Evolutionary conservation across 2,797 vertebrate species (phyloP).

Genomic region (Epinephelus malabaricus): DNA sequence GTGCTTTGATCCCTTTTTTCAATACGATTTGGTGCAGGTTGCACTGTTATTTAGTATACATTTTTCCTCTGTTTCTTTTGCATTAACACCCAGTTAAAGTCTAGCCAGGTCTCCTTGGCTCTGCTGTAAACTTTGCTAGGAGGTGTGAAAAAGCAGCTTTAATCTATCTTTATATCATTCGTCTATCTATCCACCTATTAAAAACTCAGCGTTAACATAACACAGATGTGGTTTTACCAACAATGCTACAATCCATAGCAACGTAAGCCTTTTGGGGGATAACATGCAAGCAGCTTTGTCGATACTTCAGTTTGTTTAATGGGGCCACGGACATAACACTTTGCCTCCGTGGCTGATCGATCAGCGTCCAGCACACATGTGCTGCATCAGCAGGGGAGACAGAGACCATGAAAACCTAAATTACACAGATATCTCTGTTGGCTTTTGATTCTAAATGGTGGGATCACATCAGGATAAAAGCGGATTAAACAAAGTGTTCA

Average conservation of each 20-base stretch:
- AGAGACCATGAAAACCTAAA: conserved; percentile 46
- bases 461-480: conserved; percentile 64
- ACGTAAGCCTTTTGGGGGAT: background rate
- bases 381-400: conserved; percentile 52
- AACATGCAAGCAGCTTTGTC: conserved; percentile 45
- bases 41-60: background rate
- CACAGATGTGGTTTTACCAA: conserved; percentile 6
- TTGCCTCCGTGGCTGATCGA: conserved; percentile 66
- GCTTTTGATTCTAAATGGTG: conserved; percentile 61
- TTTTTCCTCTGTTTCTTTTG: conserved; percentile 1
- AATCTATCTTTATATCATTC: background rate
- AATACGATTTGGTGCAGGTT: conserved; percentile 2
- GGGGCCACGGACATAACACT: conserved; percentile 63
- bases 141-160: background rate
- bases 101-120: background rate
- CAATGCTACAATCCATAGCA: conserved; percentile 14
- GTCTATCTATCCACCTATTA: background rate
- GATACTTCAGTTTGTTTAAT: conserved; percentile 69
- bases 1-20: background rate
- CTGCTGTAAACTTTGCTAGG: background rate
- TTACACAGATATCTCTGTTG: conserved; percentile 58
- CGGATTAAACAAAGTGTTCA: conserved; percentile 69
- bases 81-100: conserved; percentile 1
- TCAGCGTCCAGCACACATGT: conserved; percentile 49
- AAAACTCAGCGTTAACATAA: background rate